Conservation (phyloP, 2,797 vertebrate genomes). For the Naso thynnoides region DNA sequence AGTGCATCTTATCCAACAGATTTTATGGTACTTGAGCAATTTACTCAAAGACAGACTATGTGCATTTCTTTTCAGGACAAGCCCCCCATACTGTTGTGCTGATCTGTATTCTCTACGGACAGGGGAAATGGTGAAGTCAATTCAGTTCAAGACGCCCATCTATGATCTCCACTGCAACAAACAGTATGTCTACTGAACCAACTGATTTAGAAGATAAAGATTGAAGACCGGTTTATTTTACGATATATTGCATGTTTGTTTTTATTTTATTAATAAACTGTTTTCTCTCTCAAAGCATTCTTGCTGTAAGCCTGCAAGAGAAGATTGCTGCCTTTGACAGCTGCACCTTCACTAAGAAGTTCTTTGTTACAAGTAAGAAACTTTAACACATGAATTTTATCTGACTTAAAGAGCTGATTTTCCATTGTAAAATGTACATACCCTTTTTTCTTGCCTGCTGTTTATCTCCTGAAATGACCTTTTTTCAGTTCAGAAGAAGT, state of each 20-base stretch:
- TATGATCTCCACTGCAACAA: conserved; percentile 97
- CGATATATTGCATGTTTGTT: not conserved
- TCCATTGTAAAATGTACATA: not conserved
- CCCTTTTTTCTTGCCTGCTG: not conserved
- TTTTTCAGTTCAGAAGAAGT: not conserved
- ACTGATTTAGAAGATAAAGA: not conserved
- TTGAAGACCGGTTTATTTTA: not conserved
- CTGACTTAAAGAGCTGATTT: not conserved
- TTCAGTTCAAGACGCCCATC: conserved; percentile 99
- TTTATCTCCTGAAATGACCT: not conserved
- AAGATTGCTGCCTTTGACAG: conserved; percentile 99
- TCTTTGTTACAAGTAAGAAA: conserved; percentile 98
- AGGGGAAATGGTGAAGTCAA: conserved; percentile 98
- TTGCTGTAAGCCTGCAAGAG: conserved; percentile 96
- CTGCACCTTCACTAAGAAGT: conserved; percentile 98
- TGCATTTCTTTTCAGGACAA: conserved; percentile 84
- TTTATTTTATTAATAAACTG: not conserved
- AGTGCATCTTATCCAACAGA: no score
- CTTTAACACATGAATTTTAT: not conserved
- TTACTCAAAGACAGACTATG: not conserved
- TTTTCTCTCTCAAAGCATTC: conserved; percentile 86
- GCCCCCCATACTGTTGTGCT: conserved; percentile 94
- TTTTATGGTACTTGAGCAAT: not conserved
- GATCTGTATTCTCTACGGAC: conserved; percentile 95
- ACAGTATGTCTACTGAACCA: conserved; percentile 80